These are phyloP conservation scores for Psilopogon haemacephalus DNA, from an alignment of 2,113 vertebrate species.

Conservation along the genomic window DNA sequence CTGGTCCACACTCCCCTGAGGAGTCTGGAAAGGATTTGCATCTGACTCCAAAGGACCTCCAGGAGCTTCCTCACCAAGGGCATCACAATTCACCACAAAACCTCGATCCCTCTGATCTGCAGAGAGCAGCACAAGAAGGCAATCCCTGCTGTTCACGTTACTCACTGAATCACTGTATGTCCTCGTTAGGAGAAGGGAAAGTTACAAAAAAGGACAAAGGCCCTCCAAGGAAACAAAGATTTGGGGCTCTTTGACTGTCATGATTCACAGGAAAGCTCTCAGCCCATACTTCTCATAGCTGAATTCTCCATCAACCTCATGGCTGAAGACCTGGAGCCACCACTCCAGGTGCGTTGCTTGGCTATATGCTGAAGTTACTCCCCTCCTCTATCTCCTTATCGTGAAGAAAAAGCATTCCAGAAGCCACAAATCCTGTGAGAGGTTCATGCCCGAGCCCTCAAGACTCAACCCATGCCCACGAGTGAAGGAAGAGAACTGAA, in stretches of 20 bases:
- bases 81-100: constrained; percentile 74
- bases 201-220: background rate
- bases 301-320: background rate
- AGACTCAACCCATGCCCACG: rapidly evolving
- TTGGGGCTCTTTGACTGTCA: background rate
- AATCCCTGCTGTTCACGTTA: rapidly evolving
- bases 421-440: rapidly evolving
- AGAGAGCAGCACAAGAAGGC: background rate
- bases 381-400: background rate
- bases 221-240: background rate
- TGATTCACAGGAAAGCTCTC: rapidly evolving
- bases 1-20: constrained; percentile 70
- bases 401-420: rapidly evolving
- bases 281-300: rapidly evolving
- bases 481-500: background rate
- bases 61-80: background rate
- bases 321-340: background rate
- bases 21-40: constrained; percentile 70
- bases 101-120: constrained; percentile 85
- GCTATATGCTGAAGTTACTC: rapidly evolving
- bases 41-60: constrained; percentile 76
- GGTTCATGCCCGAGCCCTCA: rapidly evolving
- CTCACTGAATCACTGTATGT: rapidly evolving
- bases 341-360: no score
- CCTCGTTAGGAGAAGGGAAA: background rate